Conservation (phyloP, 2,797 vertebrate species). For the Florisuga fusca region DNA sequence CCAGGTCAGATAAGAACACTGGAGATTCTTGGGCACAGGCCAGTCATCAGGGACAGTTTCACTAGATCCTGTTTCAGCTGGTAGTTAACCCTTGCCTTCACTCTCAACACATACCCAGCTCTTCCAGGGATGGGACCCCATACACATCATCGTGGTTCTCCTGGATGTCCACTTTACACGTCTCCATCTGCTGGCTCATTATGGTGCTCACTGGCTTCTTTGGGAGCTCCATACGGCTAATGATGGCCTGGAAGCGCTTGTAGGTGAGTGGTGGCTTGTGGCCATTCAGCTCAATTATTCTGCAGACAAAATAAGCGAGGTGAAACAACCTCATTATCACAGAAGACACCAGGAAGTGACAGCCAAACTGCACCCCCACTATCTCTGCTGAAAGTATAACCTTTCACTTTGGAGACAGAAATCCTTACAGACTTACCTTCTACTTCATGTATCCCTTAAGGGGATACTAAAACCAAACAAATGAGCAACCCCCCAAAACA, state of each 20-base stretch:
- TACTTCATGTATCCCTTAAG: background rate
- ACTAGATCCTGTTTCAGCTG: background rate
- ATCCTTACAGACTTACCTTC: background rate
- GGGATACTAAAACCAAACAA: background rate
- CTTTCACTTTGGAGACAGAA: background rate
- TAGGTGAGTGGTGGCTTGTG: conserved; percentile 95
- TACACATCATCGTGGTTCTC: conserved; percentile 91
- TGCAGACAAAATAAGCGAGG: conserved; percentile 70
- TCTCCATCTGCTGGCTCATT: conserved; percentile 90
- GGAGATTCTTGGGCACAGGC: background rate
- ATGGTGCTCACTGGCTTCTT: conserved; percentile 87
- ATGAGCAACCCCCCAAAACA: background rate
- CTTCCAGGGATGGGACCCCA: conserved; percentile 93
- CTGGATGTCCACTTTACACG: conserved; percentile 85
- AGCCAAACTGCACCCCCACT: background rate
- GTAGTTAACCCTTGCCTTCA: background rate
- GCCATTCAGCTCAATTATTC: conserved; percentile 95
- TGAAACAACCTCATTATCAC: background rate
- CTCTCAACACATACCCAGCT: conserved; percentile 84
- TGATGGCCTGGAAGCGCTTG: conserved; percentile 96
- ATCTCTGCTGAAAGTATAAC: background rate
- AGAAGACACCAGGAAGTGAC: background rate
- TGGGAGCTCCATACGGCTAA: conserved; percentile 93
- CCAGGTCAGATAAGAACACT: background rate
- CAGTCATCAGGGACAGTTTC: background rate